Evolutionary conservation across 2,888 invertebrate genomes (phyloP).

Genomic region (Hypolimnas misippus): DNA sequence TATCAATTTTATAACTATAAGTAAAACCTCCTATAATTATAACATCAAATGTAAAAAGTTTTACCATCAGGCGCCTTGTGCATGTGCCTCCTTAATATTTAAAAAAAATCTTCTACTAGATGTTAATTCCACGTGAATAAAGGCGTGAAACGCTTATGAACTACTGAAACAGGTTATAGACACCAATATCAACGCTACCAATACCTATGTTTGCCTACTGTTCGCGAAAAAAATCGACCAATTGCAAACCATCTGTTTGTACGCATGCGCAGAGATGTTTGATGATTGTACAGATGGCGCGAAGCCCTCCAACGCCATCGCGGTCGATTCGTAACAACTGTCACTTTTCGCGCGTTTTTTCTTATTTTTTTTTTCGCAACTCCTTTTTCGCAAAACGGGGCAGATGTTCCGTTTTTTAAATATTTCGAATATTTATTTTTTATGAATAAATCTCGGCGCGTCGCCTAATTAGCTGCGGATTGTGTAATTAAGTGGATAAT

Average conservation of each 20-base stretch:
- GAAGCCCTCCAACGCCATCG: conserved; percentile 58
- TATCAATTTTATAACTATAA: no score
- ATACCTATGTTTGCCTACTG: conserved; percentile 19
- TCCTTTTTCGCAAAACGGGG: neutral
- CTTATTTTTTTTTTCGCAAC: conserved; percentile 47
- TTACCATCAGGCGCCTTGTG: neutral
- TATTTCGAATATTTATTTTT: conserved; percentile 60
- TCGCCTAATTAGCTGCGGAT: conserved; percentile 54
- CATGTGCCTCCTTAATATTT: neutral
- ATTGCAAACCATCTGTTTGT: conserved; percentile 57
- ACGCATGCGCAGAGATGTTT: conserved; percentile 54
- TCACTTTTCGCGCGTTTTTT: conserved; percentile 64
- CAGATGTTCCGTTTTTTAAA: conserved; percentile 33
- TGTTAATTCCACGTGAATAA: neutral
- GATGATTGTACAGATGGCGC: no score
- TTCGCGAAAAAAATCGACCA: conserved; percentile 25
- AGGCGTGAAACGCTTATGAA: neutral
- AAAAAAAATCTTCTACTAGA: neutral
- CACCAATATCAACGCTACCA: neutral
- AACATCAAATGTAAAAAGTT: no score
- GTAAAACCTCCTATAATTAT: no score
- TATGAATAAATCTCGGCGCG: conserved; percentile 70
- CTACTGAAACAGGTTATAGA: neutral
- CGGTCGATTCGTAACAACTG: conserved; percentile 70
- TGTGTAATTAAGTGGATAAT: conserved; percentile 62